Evolutionary conservation across 2,888 invertebrate genomes (phyloP), one percentile per base, ranked within the genome.

Genomic region (Acheta domesticus): DNA sequence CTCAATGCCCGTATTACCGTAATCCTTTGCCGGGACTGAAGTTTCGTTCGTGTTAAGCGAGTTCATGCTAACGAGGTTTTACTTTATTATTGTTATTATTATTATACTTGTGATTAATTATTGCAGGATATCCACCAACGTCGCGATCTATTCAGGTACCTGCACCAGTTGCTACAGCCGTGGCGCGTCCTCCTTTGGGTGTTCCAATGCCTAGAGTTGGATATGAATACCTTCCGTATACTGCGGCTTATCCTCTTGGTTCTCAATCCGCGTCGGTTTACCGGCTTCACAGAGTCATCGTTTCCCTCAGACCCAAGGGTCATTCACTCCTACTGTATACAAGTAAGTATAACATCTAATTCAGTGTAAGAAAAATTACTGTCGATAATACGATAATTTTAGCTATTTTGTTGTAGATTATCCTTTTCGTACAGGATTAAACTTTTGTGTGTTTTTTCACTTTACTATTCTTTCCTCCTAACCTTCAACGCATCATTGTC

Each of bases 271-370:
- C 74, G 11, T 81, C 82, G 20, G 79, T 82, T 3, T 86, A 84
- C 81, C 84, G 85, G 84, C 84, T n/a, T 82, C 85, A 12, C 84
- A 83, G 76, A 86, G 85, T 75, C 85, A 85, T 48, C 83, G 86
- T 80, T 87, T 86, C 82, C 83, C 85, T 19, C 83, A 85, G 12
- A 85, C 84, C 21, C 84, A 85, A 2, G 83, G 81, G 73, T 82
- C 84, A n/a, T 86, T 84, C 82, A 84, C 85, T 50, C 84, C 85
- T 12, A 86, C 86, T 79, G 85, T 86, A 76, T 86, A 85, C 83
- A 83, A 83, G 84, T 84, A 78, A 81, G 78, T 62, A 12, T 16
- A 49, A 8, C 19, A 77, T 77, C 5, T 76, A 19, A 36, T 36
- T 36, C 8, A 36, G 8, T 36, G 8, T 36, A 36, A 36, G n/a